Base-by-base conservation (phyloP, 2,888 invertebrate species). In the Rotaria sp. region DNA sequence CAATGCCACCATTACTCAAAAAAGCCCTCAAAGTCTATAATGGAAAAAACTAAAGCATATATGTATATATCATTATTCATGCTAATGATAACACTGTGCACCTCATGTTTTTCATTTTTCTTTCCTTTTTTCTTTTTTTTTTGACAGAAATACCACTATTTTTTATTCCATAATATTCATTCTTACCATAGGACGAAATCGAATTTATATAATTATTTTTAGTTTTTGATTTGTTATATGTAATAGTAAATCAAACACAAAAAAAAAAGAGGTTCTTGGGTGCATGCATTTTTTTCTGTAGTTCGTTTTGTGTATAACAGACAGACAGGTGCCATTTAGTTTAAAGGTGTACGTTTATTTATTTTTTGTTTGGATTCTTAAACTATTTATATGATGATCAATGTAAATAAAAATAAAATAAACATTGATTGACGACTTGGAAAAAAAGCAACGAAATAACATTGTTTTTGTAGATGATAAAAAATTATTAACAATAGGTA, bases 201-300 rank as follows among this genome's bases (percentile, higher is more conserved):
- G 67, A 67, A 67, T 35, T 67, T 38, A 35, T 38, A 35, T 10
- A 67, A 67, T 35, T 67, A 67, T 67, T 59, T 67, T 67, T 67
- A 67, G 67, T 67, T 67, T n/a, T 67, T 67, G 35, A 35, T 35
- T 67, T 67, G 67, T 67, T 67, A 35, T 35, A 35, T 67, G 67
- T 67, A 67, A 67, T 67, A 67, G 67, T 67, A 67, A 67, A 67
- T 67, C 67, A 67, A 67, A 67, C 67, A 67, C 35, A 67, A 1
- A 18, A 35, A 59, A 59, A 59, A 13, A 59, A 10, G 2, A 26
- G 8, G 8, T 67, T 67, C 67, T 67, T 67, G 35, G 35, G 35
- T 67, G 67, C 67, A 35, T 67, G 67, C 30, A 35, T 67, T 67
- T 67, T 21, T n/a, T 59, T 59, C 57, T 30, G 5, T 35, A 35